A percentile compares a stretch with the other conserved stretches of the same genome.
These are phyloP conservation scores for Chitala chitala DNA, from an alignment of 2,113 vertebrate genomes.

Conservation along the genomic window DNA sequence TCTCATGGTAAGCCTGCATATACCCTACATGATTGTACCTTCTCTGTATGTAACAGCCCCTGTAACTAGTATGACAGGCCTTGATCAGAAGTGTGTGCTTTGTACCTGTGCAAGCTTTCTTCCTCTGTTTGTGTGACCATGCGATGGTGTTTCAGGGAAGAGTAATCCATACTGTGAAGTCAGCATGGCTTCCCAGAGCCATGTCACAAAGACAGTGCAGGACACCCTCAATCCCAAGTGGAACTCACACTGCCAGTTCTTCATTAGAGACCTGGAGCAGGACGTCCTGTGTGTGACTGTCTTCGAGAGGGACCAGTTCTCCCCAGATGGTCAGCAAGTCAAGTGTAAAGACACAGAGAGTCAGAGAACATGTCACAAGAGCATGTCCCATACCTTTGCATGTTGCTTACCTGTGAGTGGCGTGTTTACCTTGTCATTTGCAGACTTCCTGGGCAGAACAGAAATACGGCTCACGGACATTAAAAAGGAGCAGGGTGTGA, in stretches of 20 bases:
- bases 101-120: neutral
- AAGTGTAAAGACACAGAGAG: neutral
- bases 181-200: constrained; percentile 97
- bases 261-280: constrained; percentile 96
- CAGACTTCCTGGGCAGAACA: constrained; percentile 94
- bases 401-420: neutral
- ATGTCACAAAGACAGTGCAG: constrained; percentile 96
- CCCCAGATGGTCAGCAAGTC: constrained; percentile 80
- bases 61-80: too few species aligned
- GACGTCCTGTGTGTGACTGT: constrained; percentile 96
- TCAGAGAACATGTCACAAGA: neutral
- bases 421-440: neutral
- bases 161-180: constrained; percentile 98
- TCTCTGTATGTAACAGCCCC: neutral
- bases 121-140: neutral
- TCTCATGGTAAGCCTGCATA: constrained; percentile 75
- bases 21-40: neutral
- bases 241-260: constrained; percentile 99
- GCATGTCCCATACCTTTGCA: too few species aligned
- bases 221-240: constrained; percentile 96
- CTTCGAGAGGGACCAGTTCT: constrained; percentile 98
- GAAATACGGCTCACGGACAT: constrained; percentile 97
- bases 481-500: constrained; percentile 97
- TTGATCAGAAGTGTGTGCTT: neutral
- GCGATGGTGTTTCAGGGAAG: constrained; percentile 67